Percentiles rank a stretch among this genome's conserved stretches.
Conservation (phyloP, 2,797 vertebrate species). For the Myripristis murdjan region DNA sequence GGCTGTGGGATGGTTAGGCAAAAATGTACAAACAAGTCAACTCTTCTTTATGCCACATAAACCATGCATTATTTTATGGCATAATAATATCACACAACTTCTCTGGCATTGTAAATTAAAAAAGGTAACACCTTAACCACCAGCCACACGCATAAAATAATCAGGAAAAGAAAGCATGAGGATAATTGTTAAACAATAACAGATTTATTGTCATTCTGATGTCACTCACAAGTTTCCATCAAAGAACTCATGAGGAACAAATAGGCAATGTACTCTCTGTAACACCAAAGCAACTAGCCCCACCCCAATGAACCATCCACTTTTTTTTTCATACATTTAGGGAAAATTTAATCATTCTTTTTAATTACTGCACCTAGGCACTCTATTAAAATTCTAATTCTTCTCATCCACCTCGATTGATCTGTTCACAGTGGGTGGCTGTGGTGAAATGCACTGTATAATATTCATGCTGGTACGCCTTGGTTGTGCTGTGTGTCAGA, state of each 20-base stretch:
- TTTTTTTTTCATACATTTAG: conserved; percentile 81
- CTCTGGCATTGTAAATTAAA: background rate
- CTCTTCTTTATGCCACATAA: conserved; percentile 48
- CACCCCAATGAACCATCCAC: conserved; percentile 62
- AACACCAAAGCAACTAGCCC: conserved; percentile 56
- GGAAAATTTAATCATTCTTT: conserved; percentile 93
- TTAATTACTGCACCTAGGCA: conserved; percentile 88
- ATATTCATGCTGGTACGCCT: conserved; percentile 91
- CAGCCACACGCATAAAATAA: background rate
- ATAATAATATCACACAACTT: background rate
- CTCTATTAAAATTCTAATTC: conserved; percentile 91
- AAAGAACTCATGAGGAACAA: conserved; percentile 45
- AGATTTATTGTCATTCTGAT: conserved; percentile 14
- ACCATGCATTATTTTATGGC: conserved; percentile 36
- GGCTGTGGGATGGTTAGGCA: conserved; percentile 82
- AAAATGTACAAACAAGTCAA: conserved; percentile 67
- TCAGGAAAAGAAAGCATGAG: background rate
- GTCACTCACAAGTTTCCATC: conserved; percentile 48
- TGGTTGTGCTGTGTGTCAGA: conserved; percentile 94
- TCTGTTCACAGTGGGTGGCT: conserved; percentile 93
- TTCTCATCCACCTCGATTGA: conserved; percentile 94
- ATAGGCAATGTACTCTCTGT: conserved; percentile 44
- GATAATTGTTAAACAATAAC: conserved; percentile 7
- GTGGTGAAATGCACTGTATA: conserved; percentile 92
- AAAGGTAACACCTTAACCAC: background rate